These are phyloP conservation scores for Phalloptychus januarius DNA, from an alignment of 2,797 vertebrate species.

Conservation along the genomic window DNA sequence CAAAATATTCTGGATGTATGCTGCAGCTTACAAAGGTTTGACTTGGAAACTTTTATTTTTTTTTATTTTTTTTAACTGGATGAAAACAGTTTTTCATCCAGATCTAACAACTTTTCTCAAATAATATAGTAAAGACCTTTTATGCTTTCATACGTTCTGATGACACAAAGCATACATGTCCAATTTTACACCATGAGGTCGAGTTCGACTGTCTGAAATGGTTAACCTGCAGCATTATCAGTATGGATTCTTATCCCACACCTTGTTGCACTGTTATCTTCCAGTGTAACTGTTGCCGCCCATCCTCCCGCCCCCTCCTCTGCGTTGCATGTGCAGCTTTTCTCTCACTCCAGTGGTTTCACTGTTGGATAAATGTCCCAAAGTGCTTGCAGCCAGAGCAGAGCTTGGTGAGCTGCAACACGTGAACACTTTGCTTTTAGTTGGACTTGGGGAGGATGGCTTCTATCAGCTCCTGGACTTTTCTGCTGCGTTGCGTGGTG, in stretches of 20 bases:
- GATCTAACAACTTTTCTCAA: neutral
- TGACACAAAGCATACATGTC: neutral
- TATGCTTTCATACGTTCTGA: neutral
- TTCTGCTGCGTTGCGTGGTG: neutral
- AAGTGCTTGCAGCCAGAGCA: constrained; percentile 38
- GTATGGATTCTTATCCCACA: constrained; percentile 39
- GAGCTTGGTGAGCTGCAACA: constrained; percentile 20
- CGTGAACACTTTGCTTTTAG: constrained; percentile 18
- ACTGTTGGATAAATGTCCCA: constrained; percentile 22
- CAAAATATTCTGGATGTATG: neutral
- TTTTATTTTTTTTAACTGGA: neutral
- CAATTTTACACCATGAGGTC: neutral
- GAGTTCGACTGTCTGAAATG: neutral
- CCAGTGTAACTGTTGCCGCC: constrained; percentile 31
- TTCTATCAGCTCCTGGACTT: neutral
- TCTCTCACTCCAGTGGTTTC: constrained; percentile 33
- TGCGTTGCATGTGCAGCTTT: constrained; percentile 6
- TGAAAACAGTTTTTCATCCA: too few species aligned
- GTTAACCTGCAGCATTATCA: constrained; percentile 34
- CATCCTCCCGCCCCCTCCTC: constrained; percentile 22
- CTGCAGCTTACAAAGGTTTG: neutral
- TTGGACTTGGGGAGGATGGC: neutral
- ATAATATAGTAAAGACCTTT: neutral
- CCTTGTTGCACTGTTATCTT: constrained; percentile 23
- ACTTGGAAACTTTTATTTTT: neutral